phyloP scores from a whole-genome alignment of 2,113 vertebrate genomes.

The Sinocyclocheilus anshuiensis region DNA sequence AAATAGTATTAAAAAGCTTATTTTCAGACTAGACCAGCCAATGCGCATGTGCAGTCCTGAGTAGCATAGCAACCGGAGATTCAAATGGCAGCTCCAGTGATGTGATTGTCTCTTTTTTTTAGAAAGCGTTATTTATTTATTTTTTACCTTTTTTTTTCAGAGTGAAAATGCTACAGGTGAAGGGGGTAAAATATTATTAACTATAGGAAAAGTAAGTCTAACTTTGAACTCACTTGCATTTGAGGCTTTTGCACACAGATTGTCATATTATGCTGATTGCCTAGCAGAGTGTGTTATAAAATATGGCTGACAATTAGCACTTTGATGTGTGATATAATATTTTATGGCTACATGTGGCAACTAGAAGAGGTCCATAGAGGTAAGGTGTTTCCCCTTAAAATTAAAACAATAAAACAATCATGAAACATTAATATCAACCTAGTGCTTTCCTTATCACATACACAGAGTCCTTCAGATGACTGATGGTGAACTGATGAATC shows the following conservation, averaged over 20 bases:
- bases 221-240: neutral
- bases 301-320: neutral
- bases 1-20: too few relatives aligned
- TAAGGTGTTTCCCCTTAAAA: neutral
- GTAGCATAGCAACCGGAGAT: too few relatives aligned
- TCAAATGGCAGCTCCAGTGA: too few relatives aligned
- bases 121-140: too few relatives aligned
- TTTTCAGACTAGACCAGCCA: too few relatives aligned
- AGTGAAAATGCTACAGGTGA: too few relatives aligned
- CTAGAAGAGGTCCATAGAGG: neutral
- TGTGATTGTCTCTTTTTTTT: too few relatives aligned
- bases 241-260: neutral
- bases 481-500: conserved; percentile 13
- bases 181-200: too few relatives aligned
- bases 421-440: neutral
- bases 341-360: neutral
- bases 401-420: neutral
- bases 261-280: neutral
- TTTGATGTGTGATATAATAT: neutral
- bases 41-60: too few relatives aligned
- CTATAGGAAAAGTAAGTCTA: neutral
- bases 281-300: neutral
- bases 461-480: neutral
- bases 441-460: neutral
- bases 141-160: too few relatives aligned